A percentile compares a stretch with the other conserved stretches of the same genome.
Evolutionary conservation across 2,888 invertebrate genomes (phyloP).

Genomic region (Patella depressa): DNA sequence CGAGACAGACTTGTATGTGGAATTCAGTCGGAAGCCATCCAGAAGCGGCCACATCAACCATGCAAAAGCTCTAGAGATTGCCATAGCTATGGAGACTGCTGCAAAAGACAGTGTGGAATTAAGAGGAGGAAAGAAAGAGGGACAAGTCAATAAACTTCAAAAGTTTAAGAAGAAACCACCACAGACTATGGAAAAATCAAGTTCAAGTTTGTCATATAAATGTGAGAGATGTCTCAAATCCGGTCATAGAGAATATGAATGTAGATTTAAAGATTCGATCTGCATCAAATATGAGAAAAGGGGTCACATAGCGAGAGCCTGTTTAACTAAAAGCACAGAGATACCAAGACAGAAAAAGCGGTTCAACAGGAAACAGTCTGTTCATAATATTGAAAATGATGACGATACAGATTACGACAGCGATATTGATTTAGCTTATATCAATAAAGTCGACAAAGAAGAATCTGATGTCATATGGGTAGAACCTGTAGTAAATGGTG

Average conservation of each 20-base stretch:
- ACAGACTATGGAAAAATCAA: not conserved
- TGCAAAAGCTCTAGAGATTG: not conserved
- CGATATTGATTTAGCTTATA: constrained; percentile 1
- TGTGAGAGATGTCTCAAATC: not conserved
- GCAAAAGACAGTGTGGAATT: not conserved
- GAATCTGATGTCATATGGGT: not conserved
- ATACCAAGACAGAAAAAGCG: too few relatives aligned
- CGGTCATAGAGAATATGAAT: not conserved
- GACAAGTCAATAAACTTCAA: not conserved
- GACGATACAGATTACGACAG: not conserved
- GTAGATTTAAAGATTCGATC: not conserved
- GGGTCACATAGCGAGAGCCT: not conserved
- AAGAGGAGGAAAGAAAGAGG: not conserved
- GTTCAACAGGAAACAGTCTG: too few relatives aligned
- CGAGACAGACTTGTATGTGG: not conserved
- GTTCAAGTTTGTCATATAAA: not conserved
- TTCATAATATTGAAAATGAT: too few relatives aligned
- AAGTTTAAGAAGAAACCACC: not conserved
- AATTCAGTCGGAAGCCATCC: not conserved
- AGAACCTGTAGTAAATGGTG: constrained; percentile 1
- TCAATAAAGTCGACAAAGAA: constrained; percentile 8
- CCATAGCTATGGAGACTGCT: not conserved
- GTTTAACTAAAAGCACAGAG: not conserved
- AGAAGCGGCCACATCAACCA: not conserved
- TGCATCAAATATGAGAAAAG: not conserved